Evolutionary conservation across 2,797 vertebrate species (phyloP).

Genomic region (Craterocephalus amniculus): DNA sequence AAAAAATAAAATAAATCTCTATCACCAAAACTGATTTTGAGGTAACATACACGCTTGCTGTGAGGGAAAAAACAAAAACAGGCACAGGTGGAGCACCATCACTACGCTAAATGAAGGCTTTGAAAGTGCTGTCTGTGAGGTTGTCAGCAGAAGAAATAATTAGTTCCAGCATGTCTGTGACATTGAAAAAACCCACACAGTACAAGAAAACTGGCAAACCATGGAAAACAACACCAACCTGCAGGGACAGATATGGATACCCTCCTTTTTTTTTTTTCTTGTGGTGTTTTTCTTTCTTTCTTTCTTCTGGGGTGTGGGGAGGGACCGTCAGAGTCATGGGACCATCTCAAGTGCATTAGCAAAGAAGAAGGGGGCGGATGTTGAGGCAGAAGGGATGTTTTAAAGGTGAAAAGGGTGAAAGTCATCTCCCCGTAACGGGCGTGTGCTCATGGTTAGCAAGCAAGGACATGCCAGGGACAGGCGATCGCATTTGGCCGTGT

Average conservation of each 20-base stretch:
- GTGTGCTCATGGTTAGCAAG: conserved; percentile 36
- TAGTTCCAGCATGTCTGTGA: conserved; percentile 45
- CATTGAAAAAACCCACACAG: conserved; percentile 18
- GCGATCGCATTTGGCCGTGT: conserved; percentile 33
- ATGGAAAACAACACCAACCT: conserved; percentile 36
- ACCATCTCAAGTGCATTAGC: conserved; percentile 37
- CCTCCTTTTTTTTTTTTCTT: conserved; percentile 3
- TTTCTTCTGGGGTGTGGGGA: conserved; percentile 20
- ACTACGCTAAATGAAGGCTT: conserved; percentile 33
- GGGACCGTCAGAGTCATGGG: conserved; percentile 18
- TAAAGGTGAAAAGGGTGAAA: conserved; percentile 57
- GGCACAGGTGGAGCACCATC: not conserved
- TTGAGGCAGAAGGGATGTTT: conserved; percentile 39
- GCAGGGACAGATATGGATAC: conserved; percentile 36
- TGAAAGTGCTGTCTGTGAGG: conserved; percentile 36
- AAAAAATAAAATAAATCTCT: conserved; percentile 11
- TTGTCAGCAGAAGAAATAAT: conserved; percentile 49
- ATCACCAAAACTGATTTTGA: conserved; percentile 20
- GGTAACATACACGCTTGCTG: not conserved
- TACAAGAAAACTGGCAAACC: conserved; percentile 19
- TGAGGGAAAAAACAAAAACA: conserved; percentile 24
- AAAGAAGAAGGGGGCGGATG: not conserved
- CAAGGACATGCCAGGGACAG: conserved; percentile 48
- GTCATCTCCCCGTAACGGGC: conserved; percentile 39
- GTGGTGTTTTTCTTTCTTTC: conserved; percentile 36